These are phyloP conservation scores for Mongoloraphidia duomilia DNA, from an alignment of 2,888 invertebrate genomes.

Conservation along the genomic window DNA sequence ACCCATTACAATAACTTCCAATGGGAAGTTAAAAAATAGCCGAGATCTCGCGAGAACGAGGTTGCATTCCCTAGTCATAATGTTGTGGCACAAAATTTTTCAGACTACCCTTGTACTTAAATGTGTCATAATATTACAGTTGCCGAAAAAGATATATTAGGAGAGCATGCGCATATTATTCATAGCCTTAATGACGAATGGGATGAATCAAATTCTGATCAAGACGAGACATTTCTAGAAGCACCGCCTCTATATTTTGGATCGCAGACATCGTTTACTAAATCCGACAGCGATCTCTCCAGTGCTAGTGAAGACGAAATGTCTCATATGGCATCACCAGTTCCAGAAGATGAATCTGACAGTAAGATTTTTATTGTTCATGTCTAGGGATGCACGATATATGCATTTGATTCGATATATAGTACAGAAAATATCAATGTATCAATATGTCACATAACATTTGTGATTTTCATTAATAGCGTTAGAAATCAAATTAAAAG, in stretches of 20 bases:
- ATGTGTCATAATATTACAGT: background rate
- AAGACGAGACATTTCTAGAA: constrained; percentile 23
- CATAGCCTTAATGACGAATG: constrained; percentile 19
- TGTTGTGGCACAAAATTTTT: too few species aligned
- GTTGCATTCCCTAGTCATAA: too few species aligned
- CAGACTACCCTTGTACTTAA: too few species aligned
- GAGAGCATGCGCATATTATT: constrained; percentile 24
- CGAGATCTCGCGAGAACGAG: too few species aligned
- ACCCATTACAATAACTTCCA: too few species aligned
- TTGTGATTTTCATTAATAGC: too few species aligned
- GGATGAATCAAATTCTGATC: constrained; percentile 35
- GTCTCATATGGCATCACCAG: constrained; percentile 44
- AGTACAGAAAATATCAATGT: too few species aligned
- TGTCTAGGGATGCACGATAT: too few species aligned
- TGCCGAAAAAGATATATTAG: constrained; percentile 18
- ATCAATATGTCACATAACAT: too few species aligned
- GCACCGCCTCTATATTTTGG: constrained; percentile 20
- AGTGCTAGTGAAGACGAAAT: constrained; percentile 45
- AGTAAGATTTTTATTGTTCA: constrained; percentile 32
- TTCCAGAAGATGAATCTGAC: constrained; percentile 60
- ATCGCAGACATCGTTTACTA: constrained; percentile 13
- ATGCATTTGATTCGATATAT: too few species aligned
- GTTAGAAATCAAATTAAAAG: too few species aligned
- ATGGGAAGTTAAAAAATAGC: too few species aligned
- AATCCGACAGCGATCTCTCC: constrained; percentile 32